A percentile compares a stretch with the other conserved stretches of the same genome.
These are phyloP conservation scores for Sander lucioperca DNA, from an alignment of 2,113 vertebrate genomes.

Conservation along the genomic window DNA sequence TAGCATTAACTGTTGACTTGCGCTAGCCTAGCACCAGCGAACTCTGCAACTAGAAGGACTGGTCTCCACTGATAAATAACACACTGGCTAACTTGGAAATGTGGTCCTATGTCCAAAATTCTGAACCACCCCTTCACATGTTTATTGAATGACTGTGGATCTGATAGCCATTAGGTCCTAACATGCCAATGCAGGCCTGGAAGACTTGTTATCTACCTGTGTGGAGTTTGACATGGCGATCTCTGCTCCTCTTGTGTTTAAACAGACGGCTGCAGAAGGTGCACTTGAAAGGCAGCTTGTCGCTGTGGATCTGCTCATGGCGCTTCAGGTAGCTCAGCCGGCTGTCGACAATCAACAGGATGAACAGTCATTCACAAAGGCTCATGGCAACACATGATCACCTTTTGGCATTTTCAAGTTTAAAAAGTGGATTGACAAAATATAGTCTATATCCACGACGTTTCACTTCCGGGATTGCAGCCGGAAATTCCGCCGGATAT, in stretches of 20 bases:
- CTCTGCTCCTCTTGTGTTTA: constrained; percentile 98
- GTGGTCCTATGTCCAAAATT: too few relatives aligned
- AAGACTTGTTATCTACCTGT: constrained; percentile 82
- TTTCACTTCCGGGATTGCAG: too few relatives aligned
- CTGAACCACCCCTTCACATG: not conserved
- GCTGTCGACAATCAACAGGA: constrained; percentile 36
- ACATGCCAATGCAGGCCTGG: too few relatives aligned
- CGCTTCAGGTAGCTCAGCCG: constrained; percentile 99
- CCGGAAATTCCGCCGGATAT: too few relatives aligned
- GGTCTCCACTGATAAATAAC: too few relatives aligned
- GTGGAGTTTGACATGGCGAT: constrained; percentile 98
- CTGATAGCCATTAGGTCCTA: not conserved
- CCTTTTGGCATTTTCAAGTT: not conserved
- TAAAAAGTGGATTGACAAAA: not conserved
- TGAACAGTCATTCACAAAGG: not conserved
- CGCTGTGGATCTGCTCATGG: constrained; percentile 99
- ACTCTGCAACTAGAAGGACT: too few relatives aligned
- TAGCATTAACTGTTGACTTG: too few relatives aligned
- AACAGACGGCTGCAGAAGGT: constrained; percentile 99
- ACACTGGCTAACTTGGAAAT: too few relatives aligned
- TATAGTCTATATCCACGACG: too few relatives aligned
- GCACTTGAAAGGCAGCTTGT: constrained; percentile 99
- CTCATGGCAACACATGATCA: not conserved
- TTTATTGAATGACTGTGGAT: not conserved
- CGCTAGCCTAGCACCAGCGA: too few relatives aligned